Percentiles rank a stretch among this genome's conserved stretches.
Evolutionary conservation across 1,140 invertebrate genomes (phyloP).

Genomic region (Caenorhabditis tropicalis): DNA sequence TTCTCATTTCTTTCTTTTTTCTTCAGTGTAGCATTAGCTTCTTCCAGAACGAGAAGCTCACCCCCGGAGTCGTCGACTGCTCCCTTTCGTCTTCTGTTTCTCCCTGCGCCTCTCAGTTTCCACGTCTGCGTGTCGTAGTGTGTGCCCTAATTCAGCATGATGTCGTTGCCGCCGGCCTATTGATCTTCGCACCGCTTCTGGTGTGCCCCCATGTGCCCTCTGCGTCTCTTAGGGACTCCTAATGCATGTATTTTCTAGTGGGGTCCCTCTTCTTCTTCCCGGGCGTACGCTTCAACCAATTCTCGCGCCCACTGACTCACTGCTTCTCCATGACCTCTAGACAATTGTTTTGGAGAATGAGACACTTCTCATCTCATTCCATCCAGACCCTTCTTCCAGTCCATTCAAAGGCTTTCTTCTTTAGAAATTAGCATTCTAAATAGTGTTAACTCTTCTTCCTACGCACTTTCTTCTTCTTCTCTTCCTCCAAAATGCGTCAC

Average conservation of each 20-base stretch:
- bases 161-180: constrained; percentile 37
- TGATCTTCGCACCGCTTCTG: constrained; percentile 44
- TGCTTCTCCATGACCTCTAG: neutral
- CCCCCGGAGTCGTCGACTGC: neutral
- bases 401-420: neutral
- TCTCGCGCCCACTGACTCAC: constrained; percentile 17
- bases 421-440: neutral
- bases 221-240: neutral
- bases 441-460: neutral
- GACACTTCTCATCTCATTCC: neutral
- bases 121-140: constrained; percentile 10
- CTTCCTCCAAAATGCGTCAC: neutral
- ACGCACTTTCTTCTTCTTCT: neutral
- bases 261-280: constrained; percentile 20
- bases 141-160: constrained; percentile 43
- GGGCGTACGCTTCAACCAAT: constrained; percentile 7
- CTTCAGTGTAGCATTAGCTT: constrained; percentile 24
- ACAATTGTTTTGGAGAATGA: constrained; percentile 25
- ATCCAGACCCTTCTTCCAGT: neutral
- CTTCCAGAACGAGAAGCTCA: constrained; percentile 31
- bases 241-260: constrained; percentile 45
- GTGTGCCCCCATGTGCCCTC: constrained; percentile 32
- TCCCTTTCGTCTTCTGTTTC: neutral
- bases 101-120: constrained; percentile 2
- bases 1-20: neutral